These are phyloP conservation scores for Microctonus hyperodae DNA, from an alignment of 2,888 invertebrate species.

Conservation along the genomic window DNA sequence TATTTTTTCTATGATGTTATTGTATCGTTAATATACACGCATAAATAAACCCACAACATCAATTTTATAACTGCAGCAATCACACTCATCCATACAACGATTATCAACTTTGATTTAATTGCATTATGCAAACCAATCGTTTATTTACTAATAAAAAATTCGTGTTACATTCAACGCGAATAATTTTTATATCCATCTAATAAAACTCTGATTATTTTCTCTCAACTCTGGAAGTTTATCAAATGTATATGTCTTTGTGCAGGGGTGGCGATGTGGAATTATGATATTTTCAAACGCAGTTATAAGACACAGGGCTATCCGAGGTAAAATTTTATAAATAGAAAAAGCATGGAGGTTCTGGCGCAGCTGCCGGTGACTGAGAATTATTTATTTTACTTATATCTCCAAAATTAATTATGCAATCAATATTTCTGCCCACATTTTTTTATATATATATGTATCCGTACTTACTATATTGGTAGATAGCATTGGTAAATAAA, in stretches of 20 bases:
- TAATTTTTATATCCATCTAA: no score
- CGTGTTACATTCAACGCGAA: no score
- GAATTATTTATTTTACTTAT: constrained; percentile 52
- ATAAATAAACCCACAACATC: not conserved
- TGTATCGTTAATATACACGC: not conserved
- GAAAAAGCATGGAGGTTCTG: constrained; percentile 29
- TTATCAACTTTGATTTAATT: not conserved
- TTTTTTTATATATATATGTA: not conserved
- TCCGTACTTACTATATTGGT: not conserved
- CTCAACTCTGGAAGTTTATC: not conserved
- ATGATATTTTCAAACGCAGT: constrained; percentile 26
- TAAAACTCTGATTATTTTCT: no score
- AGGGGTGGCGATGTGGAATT: constrained; percentile 14
- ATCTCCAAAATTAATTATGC: constrained; percentile 36
- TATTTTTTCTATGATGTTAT: constrained; percentile 11
- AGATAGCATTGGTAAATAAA: no score
- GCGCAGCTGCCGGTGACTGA: constrained; percentile 36
- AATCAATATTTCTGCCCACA: constrained; percentile 29
- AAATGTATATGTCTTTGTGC: not conserved
- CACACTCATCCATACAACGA: not conserved
- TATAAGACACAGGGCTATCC: constrained; percentile 32
- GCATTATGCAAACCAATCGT: not conserved
- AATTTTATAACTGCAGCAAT: not conserved
- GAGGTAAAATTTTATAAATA: constrained; percentile 47
- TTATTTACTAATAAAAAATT: no score